Base-by-base conservation (phyloP, 2,113 vertebrate species). In the Dipodomys ordii region DNA sequence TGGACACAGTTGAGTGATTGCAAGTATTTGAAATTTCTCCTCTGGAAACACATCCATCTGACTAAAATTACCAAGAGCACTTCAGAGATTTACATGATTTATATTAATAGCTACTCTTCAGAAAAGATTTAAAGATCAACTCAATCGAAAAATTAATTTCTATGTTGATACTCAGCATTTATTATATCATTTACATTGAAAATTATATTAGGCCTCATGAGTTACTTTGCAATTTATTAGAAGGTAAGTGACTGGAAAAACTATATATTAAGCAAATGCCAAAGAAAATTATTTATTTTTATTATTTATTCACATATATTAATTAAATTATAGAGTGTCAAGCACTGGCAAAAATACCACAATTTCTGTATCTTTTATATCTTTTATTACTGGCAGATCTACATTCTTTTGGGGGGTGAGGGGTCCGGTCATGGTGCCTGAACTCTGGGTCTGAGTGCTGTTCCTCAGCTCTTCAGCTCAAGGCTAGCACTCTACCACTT, bases 221-320 rank as follows among this genome's bases (percentile, higher is more conserved):
- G 35, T 46, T 78, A 92, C 12, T 67, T 91, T 80, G 60, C 27
- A 83, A 94, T 84, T 87, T 22, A 84, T 20, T 72, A 83, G 35
- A 89, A 86, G 20, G 11, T 88, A 93, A 77, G 27, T 89, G 35
- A 83, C 53, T 93, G 16, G 35, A 94, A 95, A 95, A 92, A 91
- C 65, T 88, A 72, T 57, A 67, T 90, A 91, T 80, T 88, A 91
- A 88, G n/a, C 13, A 85, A 74, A 20, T 68, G 20, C 72, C 78
- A 94, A 46, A 57, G 11, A 4, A 49, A 87, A 87, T 57, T 2
- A 49, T 2, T 69, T 16, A 62, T 64, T 95, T 87, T 92, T 18
- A 83, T 67, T 92, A 82, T 65, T 76, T 67, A 18, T 80, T 86
- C 35, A 60, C 27, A 79, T 46, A 22, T 35, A 60, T 74, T 68